A percentile compares a stretch with the other conserved stretches of the same genome.
Conservation (phyloP, 2,888 invertebrate species). For the Amiota communis region DNA sequence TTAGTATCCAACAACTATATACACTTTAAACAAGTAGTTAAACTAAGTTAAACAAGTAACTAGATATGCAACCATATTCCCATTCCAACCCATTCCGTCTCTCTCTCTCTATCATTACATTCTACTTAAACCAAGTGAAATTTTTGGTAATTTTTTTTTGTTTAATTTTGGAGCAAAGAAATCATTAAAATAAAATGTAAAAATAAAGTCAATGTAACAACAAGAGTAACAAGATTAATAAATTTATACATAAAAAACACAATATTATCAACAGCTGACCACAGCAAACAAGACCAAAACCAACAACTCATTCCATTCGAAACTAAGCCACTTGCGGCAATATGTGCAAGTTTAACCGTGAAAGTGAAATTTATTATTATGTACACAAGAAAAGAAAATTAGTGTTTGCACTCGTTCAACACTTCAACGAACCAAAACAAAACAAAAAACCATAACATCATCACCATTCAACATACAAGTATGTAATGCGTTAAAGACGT, state of each 20-base stretch:
- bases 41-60: background rate
- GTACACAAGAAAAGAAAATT: constrained; percentile 11
- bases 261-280: background rate
- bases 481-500: too few relatives aligned
- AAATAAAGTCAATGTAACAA: background rate
- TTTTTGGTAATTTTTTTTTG: background rate
- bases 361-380: constrained; percentile 65
- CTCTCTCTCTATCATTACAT: background rate
- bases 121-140: background rate
- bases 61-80: too few relatives aligned
- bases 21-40: constrained; percentile 27
- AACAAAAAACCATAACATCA: background rate
- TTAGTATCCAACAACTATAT: constrained; percentile 45
- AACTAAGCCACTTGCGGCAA: background rate
- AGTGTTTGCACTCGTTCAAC: background rate
- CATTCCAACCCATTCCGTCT: too few relatives aligned
- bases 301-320: background rate
- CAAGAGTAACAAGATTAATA: too few relatives aligned
- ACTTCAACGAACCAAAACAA: background rate
- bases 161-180: background rate
- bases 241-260: background rate
- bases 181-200: background rate
- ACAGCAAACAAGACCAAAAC: background rate
- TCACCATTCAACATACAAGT: background rate
- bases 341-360: constrained; percentile 47